Base-by-base conservation (phyloP, 2,797 vertebrate genomes). In the Tauraco hartlaubi region DNA sequence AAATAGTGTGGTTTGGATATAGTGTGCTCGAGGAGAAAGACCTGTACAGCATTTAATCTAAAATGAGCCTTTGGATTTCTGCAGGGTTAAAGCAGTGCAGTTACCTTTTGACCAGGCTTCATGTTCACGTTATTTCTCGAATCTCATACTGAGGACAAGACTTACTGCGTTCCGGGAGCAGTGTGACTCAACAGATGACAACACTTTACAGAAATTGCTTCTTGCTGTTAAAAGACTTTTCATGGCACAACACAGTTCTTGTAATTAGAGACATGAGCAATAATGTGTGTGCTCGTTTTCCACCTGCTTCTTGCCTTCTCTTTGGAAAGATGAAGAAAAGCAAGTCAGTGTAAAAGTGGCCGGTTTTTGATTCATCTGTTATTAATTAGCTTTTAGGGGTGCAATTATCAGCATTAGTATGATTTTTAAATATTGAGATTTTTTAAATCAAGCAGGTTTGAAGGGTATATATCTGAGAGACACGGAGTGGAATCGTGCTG, bases 271-370 rank as follows among this genome's bases (percentile, higher is more conserved):
- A 67, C 29, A 56, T 43, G 35, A 91, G 22, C 33, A 75, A 15
- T 67, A 52, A 72, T 58, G 25, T 16, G 13, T 9, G 31, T 3
- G 4, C 37, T 56, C 2, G 20, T 83, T 92, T 92, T 78, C 31
- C 55, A 93, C 79, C 73, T 90, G 62, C 29, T 86, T 84, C 62
- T 51, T 75, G 66, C 51, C 29, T 88, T 84, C 29, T 72, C 37
- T 58, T 81, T 49, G 10, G 23, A 1, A 17, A 85, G 46, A 63
- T 51, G 63, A 79, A 81, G 78, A 85, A 25, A 9, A 72, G 5
- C 19, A 59, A 75, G 23, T 4, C 28, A 35, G 8, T 29, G 51
- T 39, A 48, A 61, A 83, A 76, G 15, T 26, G 14, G 5, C 20
- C 11, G 54, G 5, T 6, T 92, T 89, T 86, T 66, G 7, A 72